Percentiles rank a stretch among this genome's conserved stretches.
Evolutionary conservation across 2,113 vertebrate species (phyloP).

Genomic region (Chunga burmeisteri): DNA sequence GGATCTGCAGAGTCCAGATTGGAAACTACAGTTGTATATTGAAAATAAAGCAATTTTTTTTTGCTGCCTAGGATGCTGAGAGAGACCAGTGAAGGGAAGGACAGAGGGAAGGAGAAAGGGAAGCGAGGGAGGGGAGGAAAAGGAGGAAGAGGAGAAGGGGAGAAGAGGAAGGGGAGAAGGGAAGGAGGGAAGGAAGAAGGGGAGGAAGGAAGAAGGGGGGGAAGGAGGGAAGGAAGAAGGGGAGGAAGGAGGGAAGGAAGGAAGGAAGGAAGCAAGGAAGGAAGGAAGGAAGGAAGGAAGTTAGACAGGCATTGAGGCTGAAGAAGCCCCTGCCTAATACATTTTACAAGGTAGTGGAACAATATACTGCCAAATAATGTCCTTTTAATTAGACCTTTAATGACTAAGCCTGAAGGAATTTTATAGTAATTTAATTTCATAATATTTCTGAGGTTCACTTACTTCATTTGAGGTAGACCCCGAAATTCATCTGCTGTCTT

Average conservation of each 20-base stretch:
- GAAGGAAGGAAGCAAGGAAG: not conserved
- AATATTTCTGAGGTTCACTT: not conserved
- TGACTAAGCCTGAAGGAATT: not conserved
- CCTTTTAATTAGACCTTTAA: not conserved
- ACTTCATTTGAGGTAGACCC: not conserved
- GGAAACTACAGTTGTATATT: not conserved
- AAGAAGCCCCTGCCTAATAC: not conserved
- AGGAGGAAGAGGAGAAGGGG: not conserved
- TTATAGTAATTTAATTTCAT: not conserved
- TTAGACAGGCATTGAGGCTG: not conserved
- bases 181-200: not conserved
- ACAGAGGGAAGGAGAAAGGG: not conserved
- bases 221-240: too few species aligned
- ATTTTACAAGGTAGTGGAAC: not conserved
- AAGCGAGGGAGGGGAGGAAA: fast-evolving
- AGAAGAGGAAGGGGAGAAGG: too few species aligned
- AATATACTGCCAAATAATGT: not conserved
- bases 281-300: not conserved
- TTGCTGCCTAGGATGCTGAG: not conserved
- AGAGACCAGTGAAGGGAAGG: not conserved
- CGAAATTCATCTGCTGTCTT: not conserved
- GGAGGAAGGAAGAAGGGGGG: fast-evolving
- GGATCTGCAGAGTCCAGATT: not conserved
- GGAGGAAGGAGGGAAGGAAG: not conserved
- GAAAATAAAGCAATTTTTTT: not conserved